These are phyloP conservation scores for Squalus acanthias DNA, from an alignment of 2,797 vertebrate species.

Conservation along the genomic window DNA sequence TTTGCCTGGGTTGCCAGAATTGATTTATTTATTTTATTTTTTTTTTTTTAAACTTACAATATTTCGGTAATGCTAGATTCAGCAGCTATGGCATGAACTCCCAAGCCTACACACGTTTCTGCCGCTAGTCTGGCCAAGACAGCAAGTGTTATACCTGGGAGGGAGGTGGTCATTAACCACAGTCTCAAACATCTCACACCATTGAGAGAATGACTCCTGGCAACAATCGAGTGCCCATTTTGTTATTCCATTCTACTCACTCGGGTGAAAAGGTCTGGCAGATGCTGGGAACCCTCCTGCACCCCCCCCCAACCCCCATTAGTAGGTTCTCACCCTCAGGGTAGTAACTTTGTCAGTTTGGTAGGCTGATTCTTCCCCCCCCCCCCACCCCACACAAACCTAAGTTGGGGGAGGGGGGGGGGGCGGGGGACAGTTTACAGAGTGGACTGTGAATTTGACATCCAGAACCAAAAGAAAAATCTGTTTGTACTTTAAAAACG, in stretches of 20 bases:
- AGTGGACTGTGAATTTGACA: background rate
- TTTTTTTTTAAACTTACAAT: background rate
- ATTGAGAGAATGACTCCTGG: background rate
- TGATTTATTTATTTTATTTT: too few relatives aligned
- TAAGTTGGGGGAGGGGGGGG: background rate
- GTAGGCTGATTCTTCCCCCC: background rate
- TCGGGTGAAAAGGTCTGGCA: background rate
- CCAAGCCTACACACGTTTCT: background rate
- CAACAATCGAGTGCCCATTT: background rate
- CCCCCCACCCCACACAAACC: background rate
- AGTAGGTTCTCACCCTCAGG: background rate
- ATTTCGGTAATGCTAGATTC: background rate
- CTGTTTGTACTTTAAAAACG: background rate
- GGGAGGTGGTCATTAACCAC: background rate
- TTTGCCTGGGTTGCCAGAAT: background rate
- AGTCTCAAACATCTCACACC: background rate
- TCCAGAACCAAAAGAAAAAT: background rate
- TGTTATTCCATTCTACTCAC: background rate
- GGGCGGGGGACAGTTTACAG: too few relatives aligned
- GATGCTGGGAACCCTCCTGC: background rate
- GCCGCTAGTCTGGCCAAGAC: background rate
- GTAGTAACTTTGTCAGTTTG: background rate
- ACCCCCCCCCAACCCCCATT: background rate
- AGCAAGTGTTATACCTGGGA: background rate
- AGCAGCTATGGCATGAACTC: background rate